These are phyloP conservation scores for Enteromius mattozi DNA, from an alignment of 2,797 vertebrate genomes.

Conservation along the genomic window DNA sequence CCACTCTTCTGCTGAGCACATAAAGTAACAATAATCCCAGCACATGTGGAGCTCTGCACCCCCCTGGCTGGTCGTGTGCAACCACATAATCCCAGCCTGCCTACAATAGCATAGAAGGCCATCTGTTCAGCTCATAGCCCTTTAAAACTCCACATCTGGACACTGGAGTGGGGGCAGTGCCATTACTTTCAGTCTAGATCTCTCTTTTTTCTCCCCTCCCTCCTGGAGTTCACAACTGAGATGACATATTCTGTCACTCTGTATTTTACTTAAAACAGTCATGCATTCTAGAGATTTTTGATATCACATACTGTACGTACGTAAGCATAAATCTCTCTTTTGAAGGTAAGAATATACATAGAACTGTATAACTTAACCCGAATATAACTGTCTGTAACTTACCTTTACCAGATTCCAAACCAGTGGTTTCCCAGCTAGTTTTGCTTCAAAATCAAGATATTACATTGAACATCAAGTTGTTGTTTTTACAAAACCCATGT, in stretches of 20 bases:
- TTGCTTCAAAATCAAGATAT: background rate
- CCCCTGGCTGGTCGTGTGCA: constrained; percentile 56
- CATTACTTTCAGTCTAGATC: background rate
- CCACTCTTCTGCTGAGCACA: constrained; percentile 9
- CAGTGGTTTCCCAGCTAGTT: background rate
- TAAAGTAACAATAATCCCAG: constrained; percentile 44
- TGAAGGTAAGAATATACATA: background rate
- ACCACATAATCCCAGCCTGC: constrained; percentile 59
- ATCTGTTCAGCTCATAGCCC: constrained; percentile 65
- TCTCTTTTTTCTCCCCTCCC: constrained; percentile 1
- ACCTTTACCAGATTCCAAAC: background rate
- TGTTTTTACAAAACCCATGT: background rate
- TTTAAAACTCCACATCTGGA: constrained; percentile 63
- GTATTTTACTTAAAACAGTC: background rate
- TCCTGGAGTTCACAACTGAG: background rate
- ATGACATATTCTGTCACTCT: background rate
- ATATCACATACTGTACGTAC: background rate
- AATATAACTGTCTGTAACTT: background rate
- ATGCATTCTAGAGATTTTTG: background rate
- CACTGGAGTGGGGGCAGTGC: constrained; percentile 19
- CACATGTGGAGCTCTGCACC: constrained; percentile 55
- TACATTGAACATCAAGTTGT: background rate
- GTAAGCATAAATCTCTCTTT: background rate
- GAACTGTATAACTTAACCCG: background rate
- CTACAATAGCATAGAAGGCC: constrained; percentile 54